phyloP scores from a whole-genome alignment of 2,888 invertebrate species.

The Lasioglossum calceatum region DNA sequence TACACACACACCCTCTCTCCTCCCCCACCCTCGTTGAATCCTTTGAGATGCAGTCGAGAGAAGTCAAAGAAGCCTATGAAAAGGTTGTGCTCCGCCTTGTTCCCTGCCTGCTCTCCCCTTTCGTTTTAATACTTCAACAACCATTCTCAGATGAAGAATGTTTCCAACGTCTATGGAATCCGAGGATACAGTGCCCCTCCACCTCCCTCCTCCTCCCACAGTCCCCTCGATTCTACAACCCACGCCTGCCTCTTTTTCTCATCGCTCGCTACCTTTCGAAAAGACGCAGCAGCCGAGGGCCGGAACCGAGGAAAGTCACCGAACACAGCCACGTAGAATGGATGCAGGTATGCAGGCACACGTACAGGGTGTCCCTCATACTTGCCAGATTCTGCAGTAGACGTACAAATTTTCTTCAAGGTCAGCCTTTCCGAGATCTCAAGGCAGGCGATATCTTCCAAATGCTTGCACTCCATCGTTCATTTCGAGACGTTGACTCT shows the following conservation, averaged over 20 bases:
- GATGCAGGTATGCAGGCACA: slow-evolving; percentile 37
- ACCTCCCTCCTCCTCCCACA: neutral
- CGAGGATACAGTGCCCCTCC: slow-evolving; percentile 34
- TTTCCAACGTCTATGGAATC: slow-evolving; percentile 56
- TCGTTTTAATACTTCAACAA: slow-evolving; percentile 59
- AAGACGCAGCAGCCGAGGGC: neutral
- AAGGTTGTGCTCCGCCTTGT: slow-evolving; percentile 40
- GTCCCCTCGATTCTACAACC: neutral
- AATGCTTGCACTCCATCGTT: neutral
- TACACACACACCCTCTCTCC: neutral
- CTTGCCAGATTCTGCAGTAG: too few species aligned
- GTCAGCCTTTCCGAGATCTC: neutral
- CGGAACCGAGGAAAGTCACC: slow-evolving; percentile 24
- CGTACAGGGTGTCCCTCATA: neutral
- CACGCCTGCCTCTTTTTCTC: neutral
- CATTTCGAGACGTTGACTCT: neutral
- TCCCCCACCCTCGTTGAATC: slow-evolving; percentile 27
- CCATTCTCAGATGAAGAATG: slow-evolving; percentile 54
- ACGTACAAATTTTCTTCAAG: neutral
- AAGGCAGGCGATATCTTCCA: neutral
- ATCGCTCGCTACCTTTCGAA: slow-evolving; percentile 9
- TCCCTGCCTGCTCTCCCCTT: slow-evolving; percentile 13
- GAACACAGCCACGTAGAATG: slow-evolving; percentile 35
- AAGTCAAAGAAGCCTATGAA: slow-evolving; percentile 59
- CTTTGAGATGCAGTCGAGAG: slow-evolving; percentile 57